Percentiles rank a stretch among this genome's conserved stretches.
These are phyloP conservation scores for Frankliniella fusca DNA, from an alignment of 2,888 invertebrate genomes.

Conservation along the genomic window DNA sequence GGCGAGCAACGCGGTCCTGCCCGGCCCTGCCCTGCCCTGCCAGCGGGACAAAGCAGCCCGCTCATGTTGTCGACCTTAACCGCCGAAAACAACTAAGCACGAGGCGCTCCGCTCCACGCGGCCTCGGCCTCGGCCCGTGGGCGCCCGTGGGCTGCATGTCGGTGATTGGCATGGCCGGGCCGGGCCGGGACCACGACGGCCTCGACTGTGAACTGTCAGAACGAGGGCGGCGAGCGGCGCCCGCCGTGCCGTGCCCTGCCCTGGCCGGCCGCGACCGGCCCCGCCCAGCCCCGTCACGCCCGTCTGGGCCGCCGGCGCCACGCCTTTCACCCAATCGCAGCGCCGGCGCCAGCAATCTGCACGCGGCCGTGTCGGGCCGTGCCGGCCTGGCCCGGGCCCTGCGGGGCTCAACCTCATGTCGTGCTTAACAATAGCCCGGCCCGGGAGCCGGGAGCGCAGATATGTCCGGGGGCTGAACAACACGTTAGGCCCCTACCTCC, in stretches of 20 bases:
- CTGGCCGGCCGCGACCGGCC: not conserved
- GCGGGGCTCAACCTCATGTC: not conserved
- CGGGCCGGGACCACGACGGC: not conserved
- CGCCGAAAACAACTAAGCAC: no score
- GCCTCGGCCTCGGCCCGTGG: not conserved
- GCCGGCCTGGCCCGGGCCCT: not conserved
- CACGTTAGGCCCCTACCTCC: no score
- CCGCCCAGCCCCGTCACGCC: not conserved
- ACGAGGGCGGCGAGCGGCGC: not conserved
- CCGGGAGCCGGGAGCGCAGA: no score
- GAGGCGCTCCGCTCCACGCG: not conserved
- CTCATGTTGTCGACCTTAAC: no score
- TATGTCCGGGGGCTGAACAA: no score
- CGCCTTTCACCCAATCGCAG: slow-evolving; percentile 7
- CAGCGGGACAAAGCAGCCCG: not conserved
- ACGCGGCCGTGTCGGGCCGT: not conserved
- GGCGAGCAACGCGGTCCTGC: not conserved
- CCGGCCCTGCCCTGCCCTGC: not conserved
- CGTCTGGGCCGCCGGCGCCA: slow-evolving; percentile 10
- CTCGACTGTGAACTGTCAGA: slow-evolving; percentile 10
- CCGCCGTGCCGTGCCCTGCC: not conserved
- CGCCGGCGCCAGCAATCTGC: slow-evolving; percentile 6
- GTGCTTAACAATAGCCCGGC: no score
- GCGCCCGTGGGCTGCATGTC: not conserved
- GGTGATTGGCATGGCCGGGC: not conserved